These are phyloP conservation scores for Pseudopodoces humilis DNA, from an alignment of 2,113 vertebrate genomes.

Conservation along the genomic window DNA sequence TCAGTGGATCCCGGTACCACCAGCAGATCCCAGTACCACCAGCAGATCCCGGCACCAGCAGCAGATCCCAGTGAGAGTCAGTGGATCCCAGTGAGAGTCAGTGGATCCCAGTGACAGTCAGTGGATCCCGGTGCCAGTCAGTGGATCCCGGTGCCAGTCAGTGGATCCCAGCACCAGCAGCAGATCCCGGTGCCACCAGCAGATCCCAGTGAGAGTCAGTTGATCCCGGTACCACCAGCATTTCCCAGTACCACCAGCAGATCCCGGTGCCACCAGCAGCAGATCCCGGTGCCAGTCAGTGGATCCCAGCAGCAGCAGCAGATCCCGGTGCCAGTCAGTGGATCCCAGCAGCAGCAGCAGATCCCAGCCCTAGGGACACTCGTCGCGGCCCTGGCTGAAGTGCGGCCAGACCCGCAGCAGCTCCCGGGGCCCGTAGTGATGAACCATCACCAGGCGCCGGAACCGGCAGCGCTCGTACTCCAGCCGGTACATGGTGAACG, in stretches of 20 bases:
- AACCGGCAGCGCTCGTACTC: constrained; percentile 75
- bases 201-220: not conserved
- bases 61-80: not conserved
- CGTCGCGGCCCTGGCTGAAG: not conserved
- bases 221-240: rapidly evolving
- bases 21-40: no score
- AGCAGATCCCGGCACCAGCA: no score
- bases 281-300: not conserved
- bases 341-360: rapidly evolving
- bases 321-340: no score
- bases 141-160: no score
- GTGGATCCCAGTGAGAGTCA: not conserved
- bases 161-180: no score
- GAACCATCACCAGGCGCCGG: constrained; percentile 46
- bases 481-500: constrained; percentile 62
- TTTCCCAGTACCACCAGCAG: rapidly evolving
- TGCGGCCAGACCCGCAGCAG: constrained; percentile 66
- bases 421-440: constrained; percentile 49
- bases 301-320: no score
- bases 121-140: not conserved
- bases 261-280: not conserved
- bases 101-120: not conserved
- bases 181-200: rapidly evolving
- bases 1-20: no score
- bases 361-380: not conserved